Conservation (phyloP, 1,140 invertebrate genomes). For the Acromyrmex echinatior region DNA sequence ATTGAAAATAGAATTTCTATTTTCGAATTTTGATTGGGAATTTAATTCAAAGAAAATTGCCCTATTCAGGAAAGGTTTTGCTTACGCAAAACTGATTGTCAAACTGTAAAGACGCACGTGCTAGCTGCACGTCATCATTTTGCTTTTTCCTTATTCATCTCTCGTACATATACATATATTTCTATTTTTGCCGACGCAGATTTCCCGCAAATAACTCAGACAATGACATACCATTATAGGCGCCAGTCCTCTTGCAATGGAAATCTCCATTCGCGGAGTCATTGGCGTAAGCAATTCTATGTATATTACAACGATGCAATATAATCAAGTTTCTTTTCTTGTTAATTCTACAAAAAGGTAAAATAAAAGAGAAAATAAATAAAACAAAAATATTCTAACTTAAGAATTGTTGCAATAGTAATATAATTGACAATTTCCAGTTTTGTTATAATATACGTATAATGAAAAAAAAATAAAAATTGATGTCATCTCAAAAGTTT, state of each 20-base stretch:
- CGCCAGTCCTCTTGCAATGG: slow-evolving; percentile 68
- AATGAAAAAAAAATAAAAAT: background rate
- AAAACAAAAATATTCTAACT: background rate
- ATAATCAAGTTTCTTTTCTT: slow-evolving; percentile 9
- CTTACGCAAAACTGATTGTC: background rate
- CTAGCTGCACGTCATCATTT: background rate
- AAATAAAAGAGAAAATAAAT: background rate
- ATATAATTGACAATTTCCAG: background rate
- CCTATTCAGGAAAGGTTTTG: background rate
- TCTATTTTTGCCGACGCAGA: slow-evolving; percentile 63
- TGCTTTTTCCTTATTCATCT: slow-evolving; percentile 32
- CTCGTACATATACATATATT: background rate
- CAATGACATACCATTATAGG: slow-evolving; percentile 67
- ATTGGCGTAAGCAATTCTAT: slow-evolving; percentile 77
- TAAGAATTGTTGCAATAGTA: background rate
- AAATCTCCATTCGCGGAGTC: slow-evolving; percentile 82
- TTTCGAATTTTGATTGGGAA: background rate
- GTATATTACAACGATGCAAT: slow-evolving; percentile 22
- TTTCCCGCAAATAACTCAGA: slow-evolving; percentile 77
- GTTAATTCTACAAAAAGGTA: background rate
- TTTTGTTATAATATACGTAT: background rate
- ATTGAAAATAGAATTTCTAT: background rate
- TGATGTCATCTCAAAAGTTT: background rate
- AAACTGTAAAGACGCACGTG: background rate
- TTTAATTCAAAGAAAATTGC: background rate